Base-by-base conservation (phyloP, 2,113 vertebrate genomes). In the Lophius piscatorius region DNA sequence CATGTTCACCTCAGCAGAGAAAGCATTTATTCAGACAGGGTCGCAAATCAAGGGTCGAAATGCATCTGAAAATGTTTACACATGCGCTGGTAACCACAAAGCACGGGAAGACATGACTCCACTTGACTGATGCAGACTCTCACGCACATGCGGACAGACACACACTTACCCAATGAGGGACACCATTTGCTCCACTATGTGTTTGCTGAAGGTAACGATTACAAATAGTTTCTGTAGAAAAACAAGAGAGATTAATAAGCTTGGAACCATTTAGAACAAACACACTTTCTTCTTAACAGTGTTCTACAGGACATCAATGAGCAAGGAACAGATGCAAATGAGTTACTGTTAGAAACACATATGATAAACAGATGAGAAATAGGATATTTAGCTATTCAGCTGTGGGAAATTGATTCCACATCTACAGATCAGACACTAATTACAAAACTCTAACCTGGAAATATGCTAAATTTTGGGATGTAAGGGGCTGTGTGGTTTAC, bases 151-250 rank as follows among this genome's bases (percentile, higher is more conserved):
- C 44, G 18, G 21, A 26, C 41, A 31, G 6, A 38, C 24, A 10
- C 6, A 41, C n/a, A 86, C 97, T 97, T 90, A 98, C 97, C 97
- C 97, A 29, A 99, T 97, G 79, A 99, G 93, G 63, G 95, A 91
- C 86, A 99, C 97, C 95, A 99, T 99, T 91, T 99, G 97, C 85
- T 98, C 94, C 93, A 98, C 97, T 90, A 98, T 98, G 90, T 99
- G 97, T 89, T 95, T 98, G 93, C 97, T 99, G 94, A 98, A 99
- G 42, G 96, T 97, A 78, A 99, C 92, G 72, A 99, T 97, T 41
- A 99, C 97, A 66, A 99, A 99, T 28, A 99, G 94, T 96, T 99
- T 98, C 96, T 99, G 94, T 76, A 81, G 86, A 75, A 64, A 83
- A 61, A 83, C 52, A 24, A 50, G 17, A 51, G n/a, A 56, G 33